These are phyloP conservation scores for Larimichthys polyactis DNA, from an alignment of 2,113 vertebrate species.

Conservation along the genomic window DNA sequence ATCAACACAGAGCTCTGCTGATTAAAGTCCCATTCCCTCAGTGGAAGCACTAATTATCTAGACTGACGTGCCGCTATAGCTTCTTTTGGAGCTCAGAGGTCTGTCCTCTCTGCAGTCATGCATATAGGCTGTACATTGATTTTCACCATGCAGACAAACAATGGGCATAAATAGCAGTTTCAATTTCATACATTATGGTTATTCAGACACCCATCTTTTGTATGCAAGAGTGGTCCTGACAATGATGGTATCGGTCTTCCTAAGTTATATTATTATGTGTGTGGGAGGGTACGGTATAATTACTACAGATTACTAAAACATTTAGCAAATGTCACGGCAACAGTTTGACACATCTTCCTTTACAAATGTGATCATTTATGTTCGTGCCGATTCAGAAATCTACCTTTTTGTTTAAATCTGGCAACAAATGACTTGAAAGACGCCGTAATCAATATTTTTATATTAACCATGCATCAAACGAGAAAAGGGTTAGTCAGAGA, in stretches of 20 bases:
- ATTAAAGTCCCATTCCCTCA: conserved; percentile 74
- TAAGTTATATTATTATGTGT: background rate
- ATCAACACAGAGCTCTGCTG: conserved; percentile 69
- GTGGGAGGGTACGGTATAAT: background rate
- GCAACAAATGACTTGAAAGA: background rate
- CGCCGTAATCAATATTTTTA: background rate
- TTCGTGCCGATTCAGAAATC: background rate
- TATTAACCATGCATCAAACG: background rate
- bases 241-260: background rate
- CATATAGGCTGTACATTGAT: conserved; percentile 23
- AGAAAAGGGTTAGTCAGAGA: too few species aligned
- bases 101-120: conserved; percentile 24
- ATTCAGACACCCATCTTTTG: conserved; percentile 5
- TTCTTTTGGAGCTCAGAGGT: conserved; percentile 30
- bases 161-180: conserved; percentile 10
- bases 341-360: background rate
- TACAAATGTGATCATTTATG: background rate
- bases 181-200: background rate
- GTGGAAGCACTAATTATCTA: conserved; percentile 71
- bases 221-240: background rate
- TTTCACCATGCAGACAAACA: conserved; percentile 13
- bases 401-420: background rate
- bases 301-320: conserved; percentile 1
- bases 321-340: background rate
- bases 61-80: conserved; percentile 57